Evolutionary conservation across 2,888 invertebrate genomes (phyloP), one percentile per base, ranked within the genome.

Genomic region (Conops quadrifasciatus): DNA sequence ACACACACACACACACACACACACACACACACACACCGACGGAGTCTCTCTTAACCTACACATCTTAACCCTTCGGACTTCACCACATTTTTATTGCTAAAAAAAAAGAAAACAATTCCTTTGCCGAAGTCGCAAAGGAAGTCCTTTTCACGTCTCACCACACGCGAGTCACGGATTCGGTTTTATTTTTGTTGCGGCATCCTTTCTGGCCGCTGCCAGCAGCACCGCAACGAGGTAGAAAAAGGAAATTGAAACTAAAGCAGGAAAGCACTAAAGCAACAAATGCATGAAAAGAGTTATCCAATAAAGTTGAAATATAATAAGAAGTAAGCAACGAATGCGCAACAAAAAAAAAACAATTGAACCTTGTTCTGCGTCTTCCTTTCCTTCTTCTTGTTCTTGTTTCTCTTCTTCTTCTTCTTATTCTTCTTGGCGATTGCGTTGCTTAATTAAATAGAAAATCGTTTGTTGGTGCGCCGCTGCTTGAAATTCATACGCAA

Each of bases 391-490:
- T 36, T 36, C 5, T 9, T 36, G 5, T 36, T 36, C 4, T 9
- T 36, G 4, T 9, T 36, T 7, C 9, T 36, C 36, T 36, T 36
- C 36, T 36, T 36, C 36, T 7, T 9, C 36, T 36, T 36, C 36
- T 36, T 36, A 4, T 36, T 36, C 36, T 36, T 36, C 36, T 36
- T 36, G 13, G 24, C 58, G 53, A 53, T 21, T 28, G 15, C 28
- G 16, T 13, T 58, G 58, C 26, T 58, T 58, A 58, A 58, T 58
- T 58, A 58, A 28, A 58, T 58, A 58, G 58, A 58, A 58, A 58
- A 26, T 28, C 58, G 58, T 24, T 28, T 28, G 58, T 2, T 49
- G 49, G n/a, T 11, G 49, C 19, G 49, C 19, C 3, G 58, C 58
- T 5, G 28, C 36, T 13, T 58, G 24, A 24, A 58, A 26, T 58